Base-by-base conservation (phyloP, 2,888 invertebrate species). In the Drosophila emarginata region DNA sequence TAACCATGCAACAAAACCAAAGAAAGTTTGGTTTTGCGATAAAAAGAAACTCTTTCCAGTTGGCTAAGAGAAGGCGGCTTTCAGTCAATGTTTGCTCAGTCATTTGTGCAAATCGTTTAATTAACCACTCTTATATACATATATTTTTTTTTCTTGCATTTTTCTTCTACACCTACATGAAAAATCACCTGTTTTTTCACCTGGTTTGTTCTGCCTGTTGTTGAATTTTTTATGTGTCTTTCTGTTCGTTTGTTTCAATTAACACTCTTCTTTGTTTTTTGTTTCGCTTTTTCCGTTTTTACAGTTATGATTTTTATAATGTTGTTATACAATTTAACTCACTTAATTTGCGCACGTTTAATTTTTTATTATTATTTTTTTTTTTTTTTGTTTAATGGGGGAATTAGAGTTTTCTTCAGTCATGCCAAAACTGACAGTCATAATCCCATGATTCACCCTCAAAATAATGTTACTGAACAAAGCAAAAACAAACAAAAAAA, bases 11-110 rank as follows among this genome's bases (percentile, higher is more conserved):
- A 70, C 77, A 62, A 80, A 85, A 67, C 84, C 90, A 74, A 90
- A 90, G 88, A 90, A 88, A 90, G 90, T 90, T 84, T 90, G 91
- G 90, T 90, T 90, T 89, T 85, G 89, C 86, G 91, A 90, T 87
- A 89, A 87, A 86, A 88, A 90, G 81, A 90, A 90, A 89, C 74
- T 90, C 64, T 89, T 87, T 87, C 77, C 87, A 80, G 82, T 89
- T 86, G 86, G 87, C 79, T 89, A 72, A 80, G 57, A 58, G 28
- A 53, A 4, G 64, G 14, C 58, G 4, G 32, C 26, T 4, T 4
- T 23, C 39, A 74, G 74, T 66, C 76, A 75, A 75, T 65, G 76
- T 58, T 76, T 76, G 76, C 76, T 64, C 76, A 76, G 68, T 76
- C 76, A 76, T 66, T 76, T 72, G 76, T 76, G 76, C 72, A 64